phyloP scores from a whole-genome alignment of 2,113 vertebrate genomes.

The Clarias magur region DNA sequence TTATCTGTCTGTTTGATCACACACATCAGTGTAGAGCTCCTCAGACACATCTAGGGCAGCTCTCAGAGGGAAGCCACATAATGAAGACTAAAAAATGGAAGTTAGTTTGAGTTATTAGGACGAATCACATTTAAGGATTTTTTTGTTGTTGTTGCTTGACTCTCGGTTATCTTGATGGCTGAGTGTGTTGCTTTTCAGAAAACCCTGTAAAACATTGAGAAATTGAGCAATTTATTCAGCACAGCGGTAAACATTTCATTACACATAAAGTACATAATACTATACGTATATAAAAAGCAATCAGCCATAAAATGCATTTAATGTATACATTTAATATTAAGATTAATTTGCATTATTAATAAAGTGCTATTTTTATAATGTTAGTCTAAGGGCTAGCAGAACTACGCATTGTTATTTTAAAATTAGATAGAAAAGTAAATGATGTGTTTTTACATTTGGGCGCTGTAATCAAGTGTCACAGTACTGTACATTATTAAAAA shows the following conservation, averaged over 20 bases:
- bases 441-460: too few species aligned
- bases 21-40: slow-evolving; percentile 9
- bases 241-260: background rate
- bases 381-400: background rate
- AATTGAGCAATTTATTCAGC: background rate
- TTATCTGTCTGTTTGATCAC: slow-evolving; percentile 53
- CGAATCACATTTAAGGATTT: background rate
- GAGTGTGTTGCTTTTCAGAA: background rate
- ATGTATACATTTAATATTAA: background rate
- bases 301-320: background rate
- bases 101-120: background rate
- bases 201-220: background rate
- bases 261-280: too few species aligned
- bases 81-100: slow-evolving; percentile 40
- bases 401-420: background rate
- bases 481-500: background rate
- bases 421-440: too few species aligned
- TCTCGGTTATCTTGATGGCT: background rate
- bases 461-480: too few species aligned
- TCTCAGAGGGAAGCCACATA: slow-evolving; percentile 45
- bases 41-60: slow-evolving; percentile 44
- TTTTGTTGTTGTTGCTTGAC: background rate
- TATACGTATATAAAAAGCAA: background rate
- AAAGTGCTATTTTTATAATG: background rate
- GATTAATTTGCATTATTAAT: background rate